A percentile compares a stretch with the other conserved stretches of the same genome.
phyloP scores from a whole-genome alignment of 2,888 invertebrate species.

The Dioctria linearis region DNA sequence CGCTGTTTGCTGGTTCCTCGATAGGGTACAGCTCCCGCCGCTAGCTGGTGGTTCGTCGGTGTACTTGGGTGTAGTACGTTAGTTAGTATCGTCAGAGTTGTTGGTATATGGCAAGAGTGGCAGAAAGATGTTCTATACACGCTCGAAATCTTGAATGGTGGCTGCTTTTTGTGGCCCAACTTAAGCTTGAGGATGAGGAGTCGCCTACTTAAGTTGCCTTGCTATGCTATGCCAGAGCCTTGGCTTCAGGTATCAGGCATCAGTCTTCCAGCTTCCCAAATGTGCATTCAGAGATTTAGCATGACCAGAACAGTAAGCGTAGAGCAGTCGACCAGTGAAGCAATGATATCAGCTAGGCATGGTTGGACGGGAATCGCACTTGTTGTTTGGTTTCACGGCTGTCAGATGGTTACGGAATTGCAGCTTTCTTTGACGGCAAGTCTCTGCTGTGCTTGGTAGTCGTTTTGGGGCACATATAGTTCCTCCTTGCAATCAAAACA shows the following conservation, averaged over 20 bases:
- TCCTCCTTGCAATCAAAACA: background rate
- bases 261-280: background rate
- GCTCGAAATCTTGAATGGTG: background rate
- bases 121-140: constrained; percentile 8
- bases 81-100: constrained; percentile 8
- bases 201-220: background rate
- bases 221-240: too few species aligned
- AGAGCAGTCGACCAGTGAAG: constrained; percentile 14
- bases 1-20: constrained; percentile 44
- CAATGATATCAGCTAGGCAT: background rate
- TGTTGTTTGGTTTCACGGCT: too few species aligned
- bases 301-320: constrained; percentile 11
- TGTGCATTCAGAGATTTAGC: background rate
- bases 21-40: constrained; percentile 51
- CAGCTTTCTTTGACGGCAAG: too few species aligned
- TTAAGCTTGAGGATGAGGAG: background rate
- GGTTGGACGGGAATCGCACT: background rate
- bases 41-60: constrained; percentile 13
- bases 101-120: constrained; percentile 40
- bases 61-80: constrained; percentile 57
- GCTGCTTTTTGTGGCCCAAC: background rate
- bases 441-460: too few species aligned
- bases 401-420: background rate
- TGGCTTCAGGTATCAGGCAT: too few species aligned
- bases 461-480: background rate